A percentile compares a stretch with the other conserved stretches of the same genome.
Conservation (phyloP, 2,797 vertebrate species). For the Labroides dimidiatus region DNA sequence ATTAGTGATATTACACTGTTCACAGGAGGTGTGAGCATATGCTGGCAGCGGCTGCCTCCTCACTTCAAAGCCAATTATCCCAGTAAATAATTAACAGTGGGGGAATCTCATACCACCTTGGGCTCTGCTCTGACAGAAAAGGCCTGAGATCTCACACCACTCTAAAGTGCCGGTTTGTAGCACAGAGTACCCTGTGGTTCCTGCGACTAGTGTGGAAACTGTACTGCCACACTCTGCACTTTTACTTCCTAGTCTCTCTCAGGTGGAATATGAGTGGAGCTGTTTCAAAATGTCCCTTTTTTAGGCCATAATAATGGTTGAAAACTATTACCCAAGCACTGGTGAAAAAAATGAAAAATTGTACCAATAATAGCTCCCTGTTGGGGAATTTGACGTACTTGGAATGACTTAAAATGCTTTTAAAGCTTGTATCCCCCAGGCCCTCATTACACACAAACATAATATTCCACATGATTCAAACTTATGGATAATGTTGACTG, state of each 20-base stretch:
- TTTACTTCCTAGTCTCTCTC: conserved; percentile 39
- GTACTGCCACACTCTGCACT: conserved; percentile 37
- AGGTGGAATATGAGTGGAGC: conserved; percentile 31
- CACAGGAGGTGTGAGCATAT: conserved; percentile 64
- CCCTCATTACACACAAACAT: conserved; percentile 33
- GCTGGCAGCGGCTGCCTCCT: conserved; percentile 63
- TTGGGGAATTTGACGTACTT: not conserved
- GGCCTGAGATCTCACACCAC: conserved; percentile 46
- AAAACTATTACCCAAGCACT: not conserved
- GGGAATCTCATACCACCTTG: conserved; percentile 60
- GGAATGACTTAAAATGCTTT: conserved; percentile 13
- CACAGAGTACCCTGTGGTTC: conserved; percentile 5
- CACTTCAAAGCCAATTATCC: conserved; percentile 78
- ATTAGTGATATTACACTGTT: conserved; percentile 64
- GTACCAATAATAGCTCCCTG: conserved; percentile 28
- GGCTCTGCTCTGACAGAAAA: conserved; percentile 53
- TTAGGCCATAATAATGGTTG: conserved; percentile 1
- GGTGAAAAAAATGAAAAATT: conserved; percentile 26
- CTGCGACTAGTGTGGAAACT: conserved; percentile 25
- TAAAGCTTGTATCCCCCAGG: conserved; percentile 1
- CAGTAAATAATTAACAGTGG: conserved; percentile 79
- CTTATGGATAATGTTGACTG: conserved; percentile 27
- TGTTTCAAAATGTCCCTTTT: conserved; percentile 32
- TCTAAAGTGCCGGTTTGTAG: conserved; percentile 32
- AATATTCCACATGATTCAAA: conserved; percentile 32